Conservation (phyloP, 2,888 invertebrate genomes). For the Diachrysia chrysitis region DNA sequence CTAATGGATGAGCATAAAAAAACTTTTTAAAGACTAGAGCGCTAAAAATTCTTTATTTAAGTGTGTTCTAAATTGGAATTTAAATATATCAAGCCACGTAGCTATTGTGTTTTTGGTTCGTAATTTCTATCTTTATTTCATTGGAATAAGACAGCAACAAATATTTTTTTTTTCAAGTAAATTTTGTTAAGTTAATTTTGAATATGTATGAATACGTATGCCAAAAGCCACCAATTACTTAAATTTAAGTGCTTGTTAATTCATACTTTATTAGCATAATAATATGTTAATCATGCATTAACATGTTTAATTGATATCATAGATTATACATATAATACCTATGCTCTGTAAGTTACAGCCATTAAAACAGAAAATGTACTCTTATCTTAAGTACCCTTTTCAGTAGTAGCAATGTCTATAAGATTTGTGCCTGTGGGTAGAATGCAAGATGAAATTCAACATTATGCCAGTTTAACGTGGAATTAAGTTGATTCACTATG, state of each 20-base stretch:
- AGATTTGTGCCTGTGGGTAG: too few relatives aligned
- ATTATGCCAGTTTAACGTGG: not conserved
- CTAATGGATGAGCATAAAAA: constrained; percentile 14
- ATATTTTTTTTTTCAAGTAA: not conserved
- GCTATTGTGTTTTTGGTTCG: not conserved
- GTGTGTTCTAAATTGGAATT: not conserved
- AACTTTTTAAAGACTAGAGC: not conserved
- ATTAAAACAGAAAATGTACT: too few relatives aligned
- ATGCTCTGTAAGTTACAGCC: too few relatives aligned
- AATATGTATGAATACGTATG: not conserved
- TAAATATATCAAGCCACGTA: not conserved
- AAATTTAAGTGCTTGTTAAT: not conserved
- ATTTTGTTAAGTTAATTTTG: too few relatives aligned
- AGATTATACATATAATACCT: too few relatives aligned
- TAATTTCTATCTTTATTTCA: not conserved
- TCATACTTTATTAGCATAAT: not conserved
- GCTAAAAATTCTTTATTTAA: not conserved
- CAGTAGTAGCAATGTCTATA: too few relatives aligned
- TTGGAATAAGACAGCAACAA: not conserved
- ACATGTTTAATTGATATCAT: too few relatives aligned
- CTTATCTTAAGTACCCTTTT: too few relatives aligned
- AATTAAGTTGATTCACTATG: not conserved
- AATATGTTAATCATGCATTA: not conserved
- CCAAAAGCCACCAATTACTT: not conserved
- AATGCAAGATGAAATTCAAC: too few relatives aligned